phyloP scores from a whole-genome alignment of 2,888 invertebrate species.

The Drosophila phalerata region DNA sequence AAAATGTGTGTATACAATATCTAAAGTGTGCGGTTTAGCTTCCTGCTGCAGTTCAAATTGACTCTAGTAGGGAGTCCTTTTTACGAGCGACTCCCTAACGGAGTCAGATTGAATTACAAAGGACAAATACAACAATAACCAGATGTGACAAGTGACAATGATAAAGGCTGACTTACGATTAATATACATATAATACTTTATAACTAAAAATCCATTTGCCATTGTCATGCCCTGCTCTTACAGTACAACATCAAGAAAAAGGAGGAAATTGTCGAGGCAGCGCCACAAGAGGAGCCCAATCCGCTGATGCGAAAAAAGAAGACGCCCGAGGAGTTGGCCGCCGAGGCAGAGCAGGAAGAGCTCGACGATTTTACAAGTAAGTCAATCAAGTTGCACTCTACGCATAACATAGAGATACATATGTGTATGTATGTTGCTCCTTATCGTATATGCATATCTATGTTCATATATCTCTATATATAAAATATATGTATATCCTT shows the following conservation, averaged over 20 bases:
- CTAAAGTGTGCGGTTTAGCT: constrained; percentile 20
- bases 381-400: constrained; percentile 74
- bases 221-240: constrained; percentile 69
- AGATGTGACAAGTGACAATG: constrained; percentile 16
- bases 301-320: constrained; percentile 99
- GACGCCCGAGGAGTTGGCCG: constrained; percentile 98
- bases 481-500: constrained; percentile 31
- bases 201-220: background rate
- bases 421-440: constrained; percentile 39
- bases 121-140: constrained; percentile 87
- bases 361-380: constrained; percentile 98
- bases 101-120: constrained; percentile 98
- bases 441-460: constrained; percentile 23
- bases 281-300: constrained; percentile 94
- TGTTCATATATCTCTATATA: constrained; percentile 13
- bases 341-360: constrained; percentile 97
- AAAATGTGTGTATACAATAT: constrained; percentile 9
- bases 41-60: constrained; percentile 94
- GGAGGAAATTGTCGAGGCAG: constrained; percentile 95
- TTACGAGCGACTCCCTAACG: constrained; percentile 97
- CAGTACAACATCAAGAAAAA: constrained; percentile 99
- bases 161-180: background rate
- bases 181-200: background rate
- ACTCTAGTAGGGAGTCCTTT: constrained; percentile 99
- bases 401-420: constrained; percentile 9